Evolutionary conservation across 1,140 invertebrate genomes (phyloP).

Genomic region (Brachionus paranguensis): DNA sequence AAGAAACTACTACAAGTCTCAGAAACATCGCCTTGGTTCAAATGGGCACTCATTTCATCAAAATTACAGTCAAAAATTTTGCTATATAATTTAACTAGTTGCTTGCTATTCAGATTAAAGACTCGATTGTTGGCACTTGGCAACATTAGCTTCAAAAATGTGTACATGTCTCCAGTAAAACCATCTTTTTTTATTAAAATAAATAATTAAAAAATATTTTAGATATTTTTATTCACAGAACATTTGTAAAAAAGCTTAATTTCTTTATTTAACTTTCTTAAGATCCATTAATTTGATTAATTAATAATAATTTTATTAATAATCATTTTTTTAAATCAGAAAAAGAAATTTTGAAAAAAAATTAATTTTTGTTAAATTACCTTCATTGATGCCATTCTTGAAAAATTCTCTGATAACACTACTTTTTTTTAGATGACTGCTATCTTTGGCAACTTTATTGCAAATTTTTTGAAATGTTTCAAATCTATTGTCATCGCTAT

Average conservation of each 20-base stretch:
- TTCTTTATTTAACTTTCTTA: not conserved
- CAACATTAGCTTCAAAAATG: conserved; percentile 79
- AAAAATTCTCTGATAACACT: conserved; percentile 67
- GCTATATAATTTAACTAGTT: conserved; percentile 75
- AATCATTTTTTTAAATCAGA: no score
- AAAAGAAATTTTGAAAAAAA: no score
- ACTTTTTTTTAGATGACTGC: conserved; percentile 76
- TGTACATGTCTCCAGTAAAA: conserved; percentile 69
- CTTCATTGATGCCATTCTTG: not conserved
- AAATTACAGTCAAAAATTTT: conserved; percentile 68
- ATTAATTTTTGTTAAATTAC: not conserved
- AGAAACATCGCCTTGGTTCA: conserved; percentile 69
- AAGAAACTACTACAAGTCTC: conserved; percentile 78
- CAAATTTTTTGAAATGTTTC: conserved; percentile 71
- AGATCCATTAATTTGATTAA: no score
- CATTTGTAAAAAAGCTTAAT: not conserved
- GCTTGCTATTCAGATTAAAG: conserved; percentile 86
- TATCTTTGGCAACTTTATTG: conserved; percentile 67
- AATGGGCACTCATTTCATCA: conserved; percentile 64
- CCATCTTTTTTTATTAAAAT: conserved; percentile 42
- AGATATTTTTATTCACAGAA: not conserved
- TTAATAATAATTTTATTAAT: no score
- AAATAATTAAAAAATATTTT: conserved; percentile 36
- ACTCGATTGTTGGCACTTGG: conserved; percentile 74
- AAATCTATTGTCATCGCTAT: conserved; percentile 66